These are phyloP conservation scores for Aphelinus atriplicis DNA, from an alignment of 1,140 invertebrate species.

Conservation along the genomic window DNA sequence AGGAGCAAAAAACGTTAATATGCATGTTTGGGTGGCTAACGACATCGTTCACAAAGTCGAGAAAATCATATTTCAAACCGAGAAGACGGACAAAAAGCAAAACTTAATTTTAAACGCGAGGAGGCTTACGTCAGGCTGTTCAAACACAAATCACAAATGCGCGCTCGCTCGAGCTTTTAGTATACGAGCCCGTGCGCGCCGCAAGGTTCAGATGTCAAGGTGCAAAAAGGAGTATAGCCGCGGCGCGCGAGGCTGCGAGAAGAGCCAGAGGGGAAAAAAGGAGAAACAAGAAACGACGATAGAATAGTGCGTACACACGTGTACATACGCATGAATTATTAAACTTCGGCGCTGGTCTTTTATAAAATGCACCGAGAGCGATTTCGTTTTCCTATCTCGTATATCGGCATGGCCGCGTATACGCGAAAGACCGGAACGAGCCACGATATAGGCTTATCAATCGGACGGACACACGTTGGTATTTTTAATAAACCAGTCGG, in stretches of 20 bases:
- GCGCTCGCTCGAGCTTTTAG: constrained; percentile 41
- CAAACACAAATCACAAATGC: constrained; percentile 20
- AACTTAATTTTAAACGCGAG: constrained; percentile 21
- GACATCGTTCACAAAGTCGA: background rate
- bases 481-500: too few relatives aligned
- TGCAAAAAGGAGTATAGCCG: constrained; percentile 43
- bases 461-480: too few relatives aligned
- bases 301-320: background rate
- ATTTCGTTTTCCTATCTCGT: too few relatives aligned
- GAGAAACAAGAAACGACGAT: background rate
- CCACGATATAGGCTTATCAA: too few relatives aligned
- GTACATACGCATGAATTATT: constrained; percentile 41
- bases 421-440: too few relatives aligned
- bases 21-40: background rate
- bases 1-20: too few relatives aligned
- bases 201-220: constrained; percentile 48
- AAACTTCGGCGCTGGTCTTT: too few relatives aligned
- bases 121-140: constrained; percentile 21
- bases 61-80: background rate
- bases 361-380: too few relatives aligned
- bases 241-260: constrained; percentile 29
- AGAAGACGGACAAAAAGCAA: background rate
- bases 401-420: too few relatives aligned
- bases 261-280: constrained; percentile 16
- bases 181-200: background rate